Conservation (phyloP, 2,797 vertebrate genomes). For the Oreochromis grahami region DNA sequence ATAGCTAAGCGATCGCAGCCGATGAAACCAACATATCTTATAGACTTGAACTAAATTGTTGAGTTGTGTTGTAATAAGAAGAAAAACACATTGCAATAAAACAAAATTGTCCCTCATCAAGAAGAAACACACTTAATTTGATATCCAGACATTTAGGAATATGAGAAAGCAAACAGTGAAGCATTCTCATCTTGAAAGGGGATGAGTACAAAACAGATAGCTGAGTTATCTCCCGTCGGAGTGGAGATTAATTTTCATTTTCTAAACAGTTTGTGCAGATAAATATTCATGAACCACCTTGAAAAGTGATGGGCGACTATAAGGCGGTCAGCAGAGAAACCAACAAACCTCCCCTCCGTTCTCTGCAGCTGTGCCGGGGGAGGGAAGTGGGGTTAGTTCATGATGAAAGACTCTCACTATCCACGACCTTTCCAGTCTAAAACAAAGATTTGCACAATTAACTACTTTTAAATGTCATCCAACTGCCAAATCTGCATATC, state of each 20-base stretch:
- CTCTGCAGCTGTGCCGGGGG: conserved; percentile 52
- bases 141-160: conserved; percentile 48
- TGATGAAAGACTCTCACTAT: conserved; percentile 73
- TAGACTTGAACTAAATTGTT: background rate
- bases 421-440: conserved; percentile 80
- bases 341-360: conserved; percentile 30
- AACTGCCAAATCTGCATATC: conserved; percentile 75
- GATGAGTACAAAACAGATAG: conserved; percentile 52
- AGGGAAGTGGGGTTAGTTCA: conserved; percentile 20
- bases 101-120: conserved; percentile 41
- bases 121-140: conserved; percentile 44
- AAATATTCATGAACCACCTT: conserved; percentile 78
- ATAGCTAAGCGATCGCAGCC: conserved; percentile 1
- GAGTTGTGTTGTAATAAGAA: conserved; percentile 30
- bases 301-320: conserved; percentile 58
- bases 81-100: conserved; percentile 28
- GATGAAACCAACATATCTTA: conserved; percentile 12
- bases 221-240: conserved; percentile 60
- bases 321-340: conserved; percentile 61
- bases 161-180: conserved; percentile 33
- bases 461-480: conserved; percentile 84
- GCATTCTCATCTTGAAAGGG: conserved; percentile 13
- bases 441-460: conserved; percentile 86
- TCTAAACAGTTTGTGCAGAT: conserved; percentile 73
- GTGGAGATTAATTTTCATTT: conserved; percentile 73